Base-by-base conservation (phyloP, 2,888 invertebrate species). In the Hemithea aestivaria region DNA sequence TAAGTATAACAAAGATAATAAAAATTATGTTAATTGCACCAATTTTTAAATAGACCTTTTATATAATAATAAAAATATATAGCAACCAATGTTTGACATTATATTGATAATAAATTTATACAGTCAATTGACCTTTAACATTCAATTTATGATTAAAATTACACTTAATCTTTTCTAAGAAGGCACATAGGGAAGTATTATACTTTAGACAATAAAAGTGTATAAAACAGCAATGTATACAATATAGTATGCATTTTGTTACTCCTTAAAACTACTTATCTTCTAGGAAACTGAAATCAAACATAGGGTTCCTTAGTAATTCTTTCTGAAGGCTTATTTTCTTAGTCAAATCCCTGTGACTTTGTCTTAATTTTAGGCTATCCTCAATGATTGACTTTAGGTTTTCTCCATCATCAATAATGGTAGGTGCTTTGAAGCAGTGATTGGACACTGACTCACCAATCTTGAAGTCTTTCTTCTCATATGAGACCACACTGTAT, bases 401-500 rank as follows among this genome's bases (percentile, higher is more conserved):
- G 27, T 62, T 59, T 12, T 74, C 73, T 58, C 80, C 74, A 20
- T 73, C 67, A 24, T 69, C 53, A 7, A 59, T 34, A 43, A 57
- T 63, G 27, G 67, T 69, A 6, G 53, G 37, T 28, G 71, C 51
- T 51, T 74, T 73, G 35, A 72, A 64, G 35, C 69, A 70, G 42
- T 76, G 73, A 23, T 66, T 73, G 0, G 84, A 74, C 0, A 85
- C 81, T 1, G 77, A 58, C 40, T 81, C 79, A n/a, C 87, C 87
- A 44, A 88, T 73, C 51, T 80, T 83, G 48, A 87, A 87, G 41
- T 84, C 80, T 48, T 72, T 71, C 47, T 87, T 84, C 35, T 84
- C 77, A 53, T 78, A 81, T n/a, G 83, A 81, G 0, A 85, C 75
- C 2, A 83, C 80, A 71, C 82, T 83, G 45, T 84, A 82, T 1